A percentile compares a stretch with the other conserved stretches of the same genome.
These are phyloP conservation scores for Sturnus vulgaris DNA, from an alignment of 2,113 vertebrate genomes.

Conservation along the genomic window DNA sequence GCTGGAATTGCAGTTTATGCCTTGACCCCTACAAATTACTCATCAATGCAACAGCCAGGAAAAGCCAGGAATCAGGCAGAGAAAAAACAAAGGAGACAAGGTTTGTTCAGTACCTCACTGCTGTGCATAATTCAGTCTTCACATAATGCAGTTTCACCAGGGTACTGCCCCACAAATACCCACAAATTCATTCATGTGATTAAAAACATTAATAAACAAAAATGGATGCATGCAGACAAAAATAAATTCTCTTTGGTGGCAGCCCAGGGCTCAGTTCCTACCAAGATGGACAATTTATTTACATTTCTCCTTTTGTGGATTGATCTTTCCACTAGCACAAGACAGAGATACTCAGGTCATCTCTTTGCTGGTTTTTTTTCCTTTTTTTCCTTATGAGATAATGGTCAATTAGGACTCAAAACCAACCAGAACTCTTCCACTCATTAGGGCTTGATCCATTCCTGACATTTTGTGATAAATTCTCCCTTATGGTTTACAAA, in stretches of 20 bases:
- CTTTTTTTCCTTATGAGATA: background rate
- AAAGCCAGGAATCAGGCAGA: background rate
- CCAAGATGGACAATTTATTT: background rate
- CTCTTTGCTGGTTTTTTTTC: background rate
- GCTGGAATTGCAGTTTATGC: background rate
- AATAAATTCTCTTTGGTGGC: background rate
- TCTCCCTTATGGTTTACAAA: background rate
- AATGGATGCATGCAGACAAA: background rate
- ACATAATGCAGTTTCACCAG: background rate
- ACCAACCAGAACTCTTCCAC: background rate
- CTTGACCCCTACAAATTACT: constrained; percentile 39
- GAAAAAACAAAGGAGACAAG: background rate
- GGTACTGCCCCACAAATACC: background rate
- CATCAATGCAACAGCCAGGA: background rate
- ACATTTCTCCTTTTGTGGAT: background rate
- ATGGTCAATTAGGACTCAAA: background rate
- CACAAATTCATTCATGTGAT: background rate
- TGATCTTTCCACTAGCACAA: background rate
- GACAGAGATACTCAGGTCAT: background rate
- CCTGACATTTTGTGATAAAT: background rate
- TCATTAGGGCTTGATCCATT: background rate
- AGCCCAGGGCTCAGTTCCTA: background rate
- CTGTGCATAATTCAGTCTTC: background rate
- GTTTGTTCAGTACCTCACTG: background rate
- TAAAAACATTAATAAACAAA: background rate